Evolutionary conservation across 2,113 vertebrate genomes (phyloP).

Genomic region (Dipodomys spectabilis): DNA sequence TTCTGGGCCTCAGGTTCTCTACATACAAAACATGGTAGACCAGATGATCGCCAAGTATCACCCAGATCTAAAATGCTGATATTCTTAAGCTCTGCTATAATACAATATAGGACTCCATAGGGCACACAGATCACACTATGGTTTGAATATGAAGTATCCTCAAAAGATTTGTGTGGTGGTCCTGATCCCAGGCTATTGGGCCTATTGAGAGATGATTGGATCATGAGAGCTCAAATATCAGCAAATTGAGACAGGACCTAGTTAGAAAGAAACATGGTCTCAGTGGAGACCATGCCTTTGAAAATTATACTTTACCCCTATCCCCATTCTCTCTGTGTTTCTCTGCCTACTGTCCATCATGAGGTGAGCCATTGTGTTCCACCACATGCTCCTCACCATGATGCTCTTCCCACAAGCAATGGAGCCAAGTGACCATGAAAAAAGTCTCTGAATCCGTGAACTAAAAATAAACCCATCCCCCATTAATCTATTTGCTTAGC

Average conservation of each 20-base stretch:
- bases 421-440: not conserved
- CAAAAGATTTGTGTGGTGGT: not conserved
- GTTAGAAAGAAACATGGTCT: not conserved
- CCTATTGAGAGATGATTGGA: not conserved
- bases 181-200: not conserved
- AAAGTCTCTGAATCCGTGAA: not conserved
- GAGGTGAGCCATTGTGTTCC: not conserved
- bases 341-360: not conserved
- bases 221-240: too few relatives aligned
- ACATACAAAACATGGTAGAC: not conserved
- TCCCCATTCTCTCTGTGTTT: not conserved
- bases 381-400: not conserved
- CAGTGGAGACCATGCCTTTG: not conserved
- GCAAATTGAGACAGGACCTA: too few relatives aligned
- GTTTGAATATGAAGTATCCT: not conserved
- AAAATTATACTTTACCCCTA: not conserved
- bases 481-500: not conserved
- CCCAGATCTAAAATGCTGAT: constrained; percentile 36
- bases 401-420: not conserved
- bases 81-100: not conserved
- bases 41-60: constrained; percentile 21
- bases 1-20: constrained; percentile 4
- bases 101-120: not conserved
- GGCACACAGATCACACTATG: not conserved
- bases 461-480: not conserved